These are phyloP conservation scores for Chrysina gloriosa DNA, from an alignment of 2,888 invertebrate species.

Conservation along the genomic window DNA sequence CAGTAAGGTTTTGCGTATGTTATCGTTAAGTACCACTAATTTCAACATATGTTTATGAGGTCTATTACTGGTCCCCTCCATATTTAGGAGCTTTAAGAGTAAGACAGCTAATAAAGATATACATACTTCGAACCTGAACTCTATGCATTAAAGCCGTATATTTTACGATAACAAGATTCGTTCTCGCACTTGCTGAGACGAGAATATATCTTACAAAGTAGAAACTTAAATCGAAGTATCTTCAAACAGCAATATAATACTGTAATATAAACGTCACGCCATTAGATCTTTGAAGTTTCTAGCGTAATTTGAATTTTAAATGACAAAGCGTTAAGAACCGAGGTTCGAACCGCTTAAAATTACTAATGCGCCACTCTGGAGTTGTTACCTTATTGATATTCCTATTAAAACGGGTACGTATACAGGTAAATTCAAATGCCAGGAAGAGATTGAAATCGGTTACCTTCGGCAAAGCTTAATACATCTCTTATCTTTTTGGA, in stretches of 20 bases:
- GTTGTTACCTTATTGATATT: conserved; percentile 19
- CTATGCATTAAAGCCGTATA: too few relatives aligned
- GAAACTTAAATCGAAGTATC: neutral
- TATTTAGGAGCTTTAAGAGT: too few relatives aligned
- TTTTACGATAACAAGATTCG: neutral
- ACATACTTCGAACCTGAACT: too few relatives aligned
- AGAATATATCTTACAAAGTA: neutral
- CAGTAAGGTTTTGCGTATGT: too few relatives aligned
- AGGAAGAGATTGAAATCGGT: conserved; percentile 2
- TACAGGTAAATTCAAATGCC: neutral
- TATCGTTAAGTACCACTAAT: too few relatives aligned
- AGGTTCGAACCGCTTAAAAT: neutral
- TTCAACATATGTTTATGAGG: too few relatives aligned
- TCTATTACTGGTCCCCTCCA: too few relatives aligned
- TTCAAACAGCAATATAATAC: neutral
- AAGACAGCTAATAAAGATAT: too few relatives aligned
- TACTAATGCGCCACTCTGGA: neutral
- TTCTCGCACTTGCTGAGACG: neutral
- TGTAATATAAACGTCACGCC: neutral
- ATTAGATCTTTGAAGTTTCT: neutral
- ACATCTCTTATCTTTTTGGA: neutral
- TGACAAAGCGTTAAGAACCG: neutral
- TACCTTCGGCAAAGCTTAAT: conserved; percentile 8
- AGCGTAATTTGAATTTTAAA: neutral
- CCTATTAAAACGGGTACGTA: neutral